Base-by-base conservation (phyloP, 2,113 vertebrate genomes). In the Gobiocypris rarus region DNA sequence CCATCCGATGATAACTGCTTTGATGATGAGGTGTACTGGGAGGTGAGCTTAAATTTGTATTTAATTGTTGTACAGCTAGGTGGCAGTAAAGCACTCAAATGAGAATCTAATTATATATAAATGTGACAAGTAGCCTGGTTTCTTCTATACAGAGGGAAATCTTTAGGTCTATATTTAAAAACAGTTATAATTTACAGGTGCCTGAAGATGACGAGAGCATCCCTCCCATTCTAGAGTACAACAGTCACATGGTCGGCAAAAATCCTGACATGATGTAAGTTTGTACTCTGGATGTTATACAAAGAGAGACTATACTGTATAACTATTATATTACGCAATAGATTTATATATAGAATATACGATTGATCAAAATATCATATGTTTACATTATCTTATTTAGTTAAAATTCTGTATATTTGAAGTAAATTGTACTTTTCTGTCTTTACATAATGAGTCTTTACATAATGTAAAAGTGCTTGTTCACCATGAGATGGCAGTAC, bases 11-110 rank as follows among this genome's bases (percentile, higher is more conserved):
- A 98, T 87, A 95, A 96, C 92, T 99, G 98, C 93, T 99, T 92
- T 73, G 96, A 98, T 34, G 98, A 99, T 86, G 94, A 90, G 3
- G 85, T 95, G 10, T 99, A 99, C 89, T 99, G 98, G 97, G 96
- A 98, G 96, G 98, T 97, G 85, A 95, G 95, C 11, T 26, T 59
- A 15, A 41, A 69, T 43, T 4, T 45, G 0, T 73, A 17, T 71
- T 45, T 71, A 24, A n/a, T 8, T 10, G n/a, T 75, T 31, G 11
- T 28, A 83, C 83, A 91, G 87, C 85, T 69, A 90, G 86, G 82
- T 87, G 88, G 81, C 43, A 63, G 0, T 81, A 4, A 83, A 85
- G 26, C 19, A 59, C 58, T 24, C 14, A 48, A 50, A 38, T 45
- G 17, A 50, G 17, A 34, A 1, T 3, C 6, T 14, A 19, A 26